Conservation (phyloP, 2,888 invertebrate genomes). For the Aromia moschata region DNA sequence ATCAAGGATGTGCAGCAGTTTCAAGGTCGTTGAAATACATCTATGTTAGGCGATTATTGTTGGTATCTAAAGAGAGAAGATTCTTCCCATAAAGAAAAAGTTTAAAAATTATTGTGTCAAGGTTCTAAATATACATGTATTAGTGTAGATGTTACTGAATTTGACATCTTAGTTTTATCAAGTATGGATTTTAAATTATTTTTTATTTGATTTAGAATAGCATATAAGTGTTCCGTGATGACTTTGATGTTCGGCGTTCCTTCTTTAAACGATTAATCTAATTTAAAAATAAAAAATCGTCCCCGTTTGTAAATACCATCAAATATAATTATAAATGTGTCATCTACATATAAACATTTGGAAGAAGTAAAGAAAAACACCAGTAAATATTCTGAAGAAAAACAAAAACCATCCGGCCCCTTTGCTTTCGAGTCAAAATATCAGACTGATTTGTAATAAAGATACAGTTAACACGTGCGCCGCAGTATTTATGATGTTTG, state of each 20-base stretch:
- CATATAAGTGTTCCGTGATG: not conserved
- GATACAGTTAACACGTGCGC: slow-evolving; percentile 53
- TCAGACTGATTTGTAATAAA: slow-evolving; percentile 54
- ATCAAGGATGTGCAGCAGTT: too few relatives aligned
- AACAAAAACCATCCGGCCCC: slow-evolving; percentile 45
- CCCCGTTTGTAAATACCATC: slow-evolving; percentile 39
- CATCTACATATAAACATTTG: slow-evolving; percentile 52
- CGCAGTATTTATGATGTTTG: slow-evolving; percentile 42
- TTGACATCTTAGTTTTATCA: too few relatives aligned
- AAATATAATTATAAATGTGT: slow-evolving; percentile 52
- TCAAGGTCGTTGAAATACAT: too few relatives aligned
- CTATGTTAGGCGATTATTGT: too few relatives aligned
- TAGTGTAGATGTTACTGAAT: too few relatives aligned
- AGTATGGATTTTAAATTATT: too few relatives aligned
- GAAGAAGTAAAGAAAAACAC: slow-evolving; percentile 49
- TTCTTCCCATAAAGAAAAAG: too few relatives aligned
- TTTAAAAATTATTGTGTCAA: too few relatives aligned
- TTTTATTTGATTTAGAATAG: not conserved
- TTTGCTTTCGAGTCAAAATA: slow-evolving; percentile 51
- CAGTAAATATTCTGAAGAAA: slow-evolving; percentile 49
- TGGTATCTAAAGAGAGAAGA: too few relatives aligned
- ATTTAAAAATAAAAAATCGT: slow-evolving; percentile 29
- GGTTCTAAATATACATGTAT: too few relatives aligned
- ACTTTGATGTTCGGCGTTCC: not conserved
- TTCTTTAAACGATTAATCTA: slow-evolving; percentile 21